Evolutionary conservation across 2,797 vertebrate species (phyloP), one percentile per base, ranked within the genome.

Genomic region (Erpetoichthys calabaricus): DNA sequence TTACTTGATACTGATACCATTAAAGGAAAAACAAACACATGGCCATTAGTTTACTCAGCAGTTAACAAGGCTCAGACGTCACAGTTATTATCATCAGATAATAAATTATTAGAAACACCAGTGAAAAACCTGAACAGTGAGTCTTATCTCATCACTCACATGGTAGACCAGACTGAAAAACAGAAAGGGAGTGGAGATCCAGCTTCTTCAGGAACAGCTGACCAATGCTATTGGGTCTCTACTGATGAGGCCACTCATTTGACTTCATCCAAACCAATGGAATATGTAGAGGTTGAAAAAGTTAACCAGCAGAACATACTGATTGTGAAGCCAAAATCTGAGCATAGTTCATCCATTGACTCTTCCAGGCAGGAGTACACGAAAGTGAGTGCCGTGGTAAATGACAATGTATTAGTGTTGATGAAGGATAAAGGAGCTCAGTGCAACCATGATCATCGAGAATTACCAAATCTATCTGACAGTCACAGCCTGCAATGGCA

Each of bases 221-320:
- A 49, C 47, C 47, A 4, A 49, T 3, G n/a, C 7, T 7, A 7
- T 7, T 6, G 47, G 68, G 57, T 55, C 53, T 47, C 66, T 57
- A 43, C 8, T 47, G 77, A 70, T 54, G 66, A 69, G 47, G 73
- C 69, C 3, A 5, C 56, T 8, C 10, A 58, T 0, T 68, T 75
- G 6, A 55, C 75, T 9, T 56, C 67, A 56, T 64, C 65, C 9
- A 77, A 55, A 59, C 64, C 83, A 41, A 69, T 74, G 56, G 87
- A 90, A 70, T 93, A 97, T 0, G 91, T 93, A 2, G 91, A 92
- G 67, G 90, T 95, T 56, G 89, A 92, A 67, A 89, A 78, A 68
- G 70, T 93, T 62, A 86, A 72, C 51, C 71, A 78, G 45, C 79
- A 89, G 8, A 75, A 88, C 4, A 70, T 73, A 2, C 70, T 91